A percentile compares a stretch with the other conserved stretches of the same genome.
Evolutionary conservation across 2,888 invertebrate species (phyloP).

Genomic region (Plagodis pulveraria): DNA sequence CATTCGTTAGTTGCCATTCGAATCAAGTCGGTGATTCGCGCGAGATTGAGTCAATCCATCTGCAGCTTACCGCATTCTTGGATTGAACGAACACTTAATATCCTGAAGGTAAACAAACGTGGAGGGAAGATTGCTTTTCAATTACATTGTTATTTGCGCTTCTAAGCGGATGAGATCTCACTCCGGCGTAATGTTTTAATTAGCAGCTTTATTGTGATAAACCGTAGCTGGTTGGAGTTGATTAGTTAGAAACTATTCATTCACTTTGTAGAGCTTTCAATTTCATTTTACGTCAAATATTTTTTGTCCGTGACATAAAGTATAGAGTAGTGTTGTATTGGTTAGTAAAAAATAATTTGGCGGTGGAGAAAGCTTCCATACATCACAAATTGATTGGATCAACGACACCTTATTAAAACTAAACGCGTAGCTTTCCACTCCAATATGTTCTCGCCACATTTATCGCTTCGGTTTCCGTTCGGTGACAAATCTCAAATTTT

Average conservation of each 20-base stretch:
- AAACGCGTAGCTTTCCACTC: background rate
- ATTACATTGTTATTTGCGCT: conserved; percentile 29
- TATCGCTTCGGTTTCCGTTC: conserved; percentile 10
- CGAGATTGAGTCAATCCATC: conserved; percentile 54
- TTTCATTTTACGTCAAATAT: too few species aligned
- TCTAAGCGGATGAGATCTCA: conserved; percentile 14
- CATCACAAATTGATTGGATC: too few species aligned
- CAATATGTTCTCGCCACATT: conserved; percentile 1
- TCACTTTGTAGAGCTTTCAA: too few species aligned
- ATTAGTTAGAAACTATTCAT: conserved; percentile 10
- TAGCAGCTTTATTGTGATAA: conserved; percentile 11
- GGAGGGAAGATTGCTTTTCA: conserved; percentile 26
- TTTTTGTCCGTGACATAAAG: too few species aligned
- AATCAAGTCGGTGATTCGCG: conserved; percentile 41
- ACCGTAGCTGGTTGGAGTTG: conserved; percentile 3
- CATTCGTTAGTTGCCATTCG: conserved; percentile 19
- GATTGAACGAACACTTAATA: conserved; percentile 33
- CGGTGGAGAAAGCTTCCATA: too few species aligned
- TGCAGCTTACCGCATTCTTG: conserved; percentile 32
- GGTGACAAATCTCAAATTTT: conserved; percentile 9
- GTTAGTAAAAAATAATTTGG: too few species aligned
- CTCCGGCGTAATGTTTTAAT: conserved; percentile 21
- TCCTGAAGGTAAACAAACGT: conserved; percentile 33
- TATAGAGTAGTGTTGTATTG: too few species aligned
- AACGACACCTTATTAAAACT: too few species aligned